phyloP scores from a whole-genome alignment of 2,797 vertebrate genomes.

The Pantherophis alleghaniensis region DNA sequence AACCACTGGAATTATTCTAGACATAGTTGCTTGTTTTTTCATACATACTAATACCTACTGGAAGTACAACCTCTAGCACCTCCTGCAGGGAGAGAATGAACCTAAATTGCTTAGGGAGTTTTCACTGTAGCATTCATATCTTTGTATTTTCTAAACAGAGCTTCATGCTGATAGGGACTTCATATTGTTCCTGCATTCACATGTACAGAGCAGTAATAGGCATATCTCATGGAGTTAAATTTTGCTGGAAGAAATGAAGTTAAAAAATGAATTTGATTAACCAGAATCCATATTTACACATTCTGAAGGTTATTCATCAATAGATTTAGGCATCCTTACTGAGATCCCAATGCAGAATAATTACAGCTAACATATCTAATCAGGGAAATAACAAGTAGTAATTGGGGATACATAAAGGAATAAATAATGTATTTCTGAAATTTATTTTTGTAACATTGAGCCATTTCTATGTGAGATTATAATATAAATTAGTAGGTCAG shows the following conservation, averaged over 20 bases:
- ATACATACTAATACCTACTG: slow-evolving; percentile 10
- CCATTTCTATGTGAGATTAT: background rate
- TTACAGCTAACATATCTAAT: background rate
- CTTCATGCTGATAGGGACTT: background rate
- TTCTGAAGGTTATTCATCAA: background rate
- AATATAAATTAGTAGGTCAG: background rate
- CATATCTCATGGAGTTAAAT: background rate
- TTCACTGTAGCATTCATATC: background rate
- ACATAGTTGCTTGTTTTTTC: background rate
- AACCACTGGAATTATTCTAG: slow-evolving; percentile 52
- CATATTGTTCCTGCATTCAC: background rate
- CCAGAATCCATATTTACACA: background rate
- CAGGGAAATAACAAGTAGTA: background rate
- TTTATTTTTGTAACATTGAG: background rate
- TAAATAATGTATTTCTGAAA: background rate
- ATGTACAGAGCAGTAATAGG: background rate
- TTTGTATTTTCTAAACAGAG: background rate
- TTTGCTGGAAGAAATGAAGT: background rate
- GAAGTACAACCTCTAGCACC: background rate
- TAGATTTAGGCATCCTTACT: background rate
- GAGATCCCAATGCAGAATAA: background rate
- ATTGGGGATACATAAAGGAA: background rate
- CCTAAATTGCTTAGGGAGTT: background rate
- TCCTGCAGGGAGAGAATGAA: background rate
- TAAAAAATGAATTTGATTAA: background rate